Conservation (phyloP, 2,797 vertebrate species). For the Dryobates pubescens region DNA sequence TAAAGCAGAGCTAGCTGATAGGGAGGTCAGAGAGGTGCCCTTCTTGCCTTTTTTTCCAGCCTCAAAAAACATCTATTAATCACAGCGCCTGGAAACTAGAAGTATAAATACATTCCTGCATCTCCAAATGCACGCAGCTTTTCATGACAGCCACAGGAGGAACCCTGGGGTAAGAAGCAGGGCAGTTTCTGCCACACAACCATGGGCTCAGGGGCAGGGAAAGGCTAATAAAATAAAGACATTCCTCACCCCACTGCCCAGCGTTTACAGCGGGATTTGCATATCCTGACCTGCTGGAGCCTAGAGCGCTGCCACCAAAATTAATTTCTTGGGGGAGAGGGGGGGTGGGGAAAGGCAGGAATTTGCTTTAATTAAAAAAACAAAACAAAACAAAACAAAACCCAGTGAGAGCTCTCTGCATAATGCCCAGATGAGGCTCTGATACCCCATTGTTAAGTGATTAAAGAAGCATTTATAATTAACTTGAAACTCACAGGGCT, state of each 20-base stretch:
- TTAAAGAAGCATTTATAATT: conserved; percentile 67
- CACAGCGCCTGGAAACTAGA: background rate
- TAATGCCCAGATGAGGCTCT: conserved; percentile 51
- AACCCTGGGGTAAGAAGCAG: background rate
- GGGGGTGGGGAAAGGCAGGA: conserved; percentile 18
- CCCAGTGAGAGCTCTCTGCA: background rate
- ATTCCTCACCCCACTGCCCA: conserved; percentile 4
- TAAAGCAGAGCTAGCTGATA: background rate
- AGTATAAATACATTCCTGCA: background rate
- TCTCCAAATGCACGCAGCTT: background rate
- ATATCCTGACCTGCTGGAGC: conserved; percentile 28
- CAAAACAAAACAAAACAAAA: background rate
- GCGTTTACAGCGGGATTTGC: conserved; percentile 27
- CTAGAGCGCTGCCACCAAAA: conserved; percentile 38
- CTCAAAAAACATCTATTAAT: background rate
- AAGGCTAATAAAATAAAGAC: conserved; percentile 41
- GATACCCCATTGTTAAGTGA: conserved; percentile 60
- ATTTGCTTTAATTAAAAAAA: conserved; percentile 64
- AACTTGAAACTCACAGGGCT: conserved; percentile 42
- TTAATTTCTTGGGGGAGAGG: conserved; percentile 15
- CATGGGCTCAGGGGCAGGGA: conserved; percentile 1
- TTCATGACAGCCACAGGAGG: background rate
- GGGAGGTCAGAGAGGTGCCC: background rate
- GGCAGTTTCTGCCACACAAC: background rate
- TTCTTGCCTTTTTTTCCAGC: background rate